phyloP scores from a whole-genome alignment of 1,140 invertebrate species.

The Cyphomyrmex costatus region DNA sequence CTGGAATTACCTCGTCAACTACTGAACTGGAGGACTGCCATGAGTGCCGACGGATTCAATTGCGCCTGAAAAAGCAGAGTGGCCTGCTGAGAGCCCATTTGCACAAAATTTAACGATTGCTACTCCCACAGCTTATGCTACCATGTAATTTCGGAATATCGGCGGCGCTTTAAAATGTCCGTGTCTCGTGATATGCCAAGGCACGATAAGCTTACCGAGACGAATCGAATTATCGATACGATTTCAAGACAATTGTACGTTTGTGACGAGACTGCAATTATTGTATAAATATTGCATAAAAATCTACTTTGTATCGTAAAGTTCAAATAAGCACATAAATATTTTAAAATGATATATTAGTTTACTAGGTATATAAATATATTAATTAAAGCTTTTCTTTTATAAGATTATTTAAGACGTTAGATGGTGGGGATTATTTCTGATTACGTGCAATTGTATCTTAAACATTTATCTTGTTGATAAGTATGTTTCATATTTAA shows the following conservation, averaged over 20 bases:
- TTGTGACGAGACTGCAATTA: not conserved
- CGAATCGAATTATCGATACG: not conserved
- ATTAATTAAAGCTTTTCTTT: not conserved
- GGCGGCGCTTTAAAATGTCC: slow-evolving; percentile 26
- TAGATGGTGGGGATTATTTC: not conserved
- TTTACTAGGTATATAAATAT: too few relatives aligned
- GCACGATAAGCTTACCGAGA: not conserved
- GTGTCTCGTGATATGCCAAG: not conserved
- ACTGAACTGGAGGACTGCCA: slow-evolving; percentile 40
- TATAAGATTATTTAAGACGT: not conserved
- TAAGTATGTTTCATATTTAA: not conserved
- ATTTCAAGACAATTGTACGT: not conserved
- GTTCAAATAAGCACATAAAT: not conserved
- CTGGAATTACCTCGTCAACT: slow-evolving; percentile 60
- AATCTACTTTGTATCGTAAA: not conserved
- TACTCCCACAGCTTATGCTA: slow-evolving; percentile 40
- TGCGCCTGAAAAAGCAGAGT: slow-evolving; percentile 56
- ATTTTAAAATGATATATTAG: too few relatives aligned
- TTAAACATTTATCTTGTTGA: not conserved
- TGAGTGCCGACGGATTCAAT: slow-evolving; percentile 45
- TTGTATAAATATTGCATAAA: not conserved
- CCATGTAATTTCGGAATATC: slow-evolving; percentile 50
- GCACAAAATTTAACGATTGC: slow-evolving; percentile 43
- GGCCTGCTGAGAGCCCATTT: slow-evolving; percentile 39
- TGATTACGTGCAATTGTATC: not conserved